A percentile compares a stretch with the other conserved stretches of the same genome.
Conservation (phyloP, 2,888 invertebrate species). For the Nasonovia ribisnigri region DNA sequence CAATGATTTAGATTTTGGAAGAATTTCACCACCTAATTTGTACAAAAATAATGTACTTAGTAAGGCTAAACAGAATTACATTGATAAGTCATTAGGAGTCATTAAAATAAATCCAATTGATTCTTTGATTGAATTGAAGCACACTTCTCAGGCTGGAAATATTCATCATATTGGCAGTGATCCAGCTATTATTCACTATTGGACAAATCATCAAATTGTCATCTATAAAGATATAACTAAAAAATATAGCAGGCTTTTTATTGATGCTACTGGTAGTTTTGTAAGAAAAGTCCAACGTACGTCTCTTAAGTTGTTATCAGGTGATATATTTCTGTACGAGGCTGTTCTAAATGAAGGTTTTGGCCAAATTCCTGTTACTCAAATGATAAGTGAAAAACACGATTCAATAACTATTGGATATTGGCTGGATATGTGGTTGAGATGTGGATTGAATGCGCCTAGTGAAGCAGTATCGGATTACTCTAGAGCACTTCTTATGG, state of each 20-base stretch:
- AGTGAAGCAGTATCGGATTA: conserved; percentile 12
- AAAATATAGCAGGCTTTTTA: neutral
- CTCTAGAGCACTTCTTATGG: neutral
- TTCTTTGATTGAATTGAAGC: neutral
- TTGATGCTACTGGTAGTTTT: neutral
- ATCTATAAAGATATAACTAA: conserved; percentile 5
- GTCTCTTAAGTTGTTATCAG: conserved; percentile 4
- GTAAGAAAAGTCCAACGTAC: neutral
- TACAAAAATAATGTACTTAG: neutral
- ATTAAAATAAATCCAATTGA: neutral
- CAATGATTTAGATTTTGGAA: neutral
- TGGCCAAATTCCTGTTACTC: neutral
- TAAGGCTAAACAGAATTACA: neutral
- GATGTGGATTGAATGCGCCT: neutral
- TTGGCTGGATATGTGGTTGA: conserved; percentile 11
- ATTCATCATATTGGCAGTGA: conserved; percentile 31
- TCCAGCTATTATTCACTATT: conserved; percentile 3
- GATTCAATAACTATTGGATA: neutral
- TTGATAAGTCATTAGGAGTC: neutral
- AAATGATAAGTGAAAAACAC: conserved; percentile 19
- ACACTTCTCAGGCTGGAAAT: conserved; percentile 10
- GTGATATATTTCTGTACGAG: neutral
- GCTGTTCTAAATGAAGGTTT: neutral
- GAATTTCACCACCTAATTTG: too few species aligned
- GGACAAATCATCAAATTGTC: neutral